These are phyloP conservation scores for Drosophila suzukii DNA, from an alignment of 1,140 invertebrate species.

Conservation along the genomic window DNA sequence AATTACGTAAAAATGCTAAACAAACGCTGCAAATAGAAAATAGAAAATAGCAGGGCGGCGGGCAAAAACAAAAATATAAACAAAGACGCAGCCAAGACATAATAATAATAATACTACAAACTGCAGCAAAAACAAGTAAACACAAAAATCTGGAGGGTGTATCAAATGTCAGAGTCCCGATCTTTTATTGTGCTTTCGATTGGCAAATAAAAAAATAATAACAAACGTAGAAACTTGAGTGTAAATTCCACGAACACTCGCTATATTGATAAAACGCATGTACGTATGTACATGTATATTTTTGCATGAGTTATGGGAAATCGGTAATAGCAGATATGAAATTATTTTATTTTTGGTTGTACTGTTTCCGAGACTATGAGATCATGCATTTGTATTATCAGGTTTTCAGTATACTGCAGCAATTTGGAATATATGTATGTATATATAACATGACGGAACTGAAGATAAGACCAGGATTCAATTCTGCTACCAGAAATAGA, in stretches of 20 bases:
- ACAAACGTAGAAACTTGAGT: conserved; percentile 7
- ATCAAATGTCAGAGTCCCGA: conserved; percentile 20
- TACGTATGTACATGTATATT: neutral
- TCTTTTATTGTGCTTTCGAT: conserved; percentile 19
- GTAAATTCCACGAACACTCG: conserved; percentile 5
- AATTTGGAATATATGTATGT: neutral
- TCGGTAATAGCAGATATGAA: conserved; percentile 19
- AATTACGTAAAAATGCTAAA: conserved; percentile 68
- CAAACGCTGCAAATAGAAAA: conserved; percentile 35
- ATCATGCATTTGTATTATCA: conserved; percentile 20
- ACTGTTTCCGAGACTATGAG: conserved; percentile 24
- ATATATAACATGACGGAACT: too few species aligned
- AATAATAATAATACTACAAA: conserved; percentile 27
- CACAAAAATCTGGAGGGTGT: conserved; percentile 14
- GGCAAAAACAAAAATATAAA: conserved; percentile 46
- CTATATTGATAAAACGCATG: conserved; percentile 4
- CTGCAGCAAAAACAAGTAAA: conserved; percentile 34
- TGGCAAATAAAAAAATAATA: neutral
- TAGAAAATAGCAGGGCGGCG: conserved; percentile 2
- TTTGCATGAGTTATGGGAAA: conserved; percentile 28
- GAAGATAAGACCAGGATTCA: neutral
- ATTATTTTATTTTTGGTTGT: conserved; percentile 7
- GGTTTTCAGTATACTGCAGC: conserved; percentile 1
- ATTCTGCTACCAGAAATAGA: neutral
- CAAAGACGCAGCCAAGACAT: conserved; percentile 33